Evolutionary conservation across 64 coral and sea anemone species (phyloP), one percentile per base, ranked within the genome.

Genomic region (Acropora yongei): DNA sequence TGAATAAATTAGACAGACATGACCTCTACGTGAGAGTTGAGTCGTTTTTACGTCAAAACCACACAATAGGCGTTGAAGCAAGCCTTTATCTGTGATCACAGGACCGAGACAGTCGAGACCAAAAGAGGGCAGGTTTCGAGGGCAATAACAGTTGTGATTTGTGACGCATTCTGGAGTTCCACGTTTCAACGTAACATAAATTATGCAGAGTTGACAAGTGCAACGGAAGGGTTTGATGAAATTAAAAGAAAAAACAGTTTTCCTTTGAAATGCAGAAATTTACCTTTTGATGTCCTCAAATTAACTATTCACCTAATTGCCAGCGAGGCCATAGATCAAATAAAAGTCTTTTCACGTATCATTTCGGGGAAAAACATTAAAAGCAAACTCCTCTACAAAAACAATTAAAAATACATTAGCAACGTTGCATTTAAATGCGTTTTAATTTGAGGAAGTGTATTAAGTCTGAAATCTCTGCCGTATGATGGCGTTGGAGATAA

Each of bases 1-100:
- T 69, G 79, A 82, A 85, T 85, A 72, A 85, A 85, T 44, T 44
- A 85, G 63, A 85, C 42, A 85, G 63, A 85, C 42, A 19, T 69
- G 44, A 47, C 41, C 8, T 71, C 44, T 71, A 44, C 82, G 63
- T 17, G 60, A 66, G 60, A 84, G 55, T 58, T 10, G 82, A 48
- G 79, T 53, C 7, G 75, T 40, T 57, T 30, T 83, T 66, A 66
- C 80, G 55, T 63, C 19, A 49, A 60, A 61, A 83, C 3, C 30
- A 66, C 61, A 69, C 61, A 48, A 85, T 71, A 71, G 82, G 18
- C 6, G 82, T 71, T 71, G 82, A 85, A 78, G 18, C 42, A 11
- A 48, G 46, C 41, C 72, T 71, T 85, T 85, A 72, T 85, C 63
- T 48, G 65, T 85, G 82, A 55, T 55, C 51, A 55, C 51, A 55